A percentile compares a stretch with the other conserved stretches of the same genome.
Conservation (phyloP, 2,888 invertebrate species). For the Agrochola lychnidis region DNA sequence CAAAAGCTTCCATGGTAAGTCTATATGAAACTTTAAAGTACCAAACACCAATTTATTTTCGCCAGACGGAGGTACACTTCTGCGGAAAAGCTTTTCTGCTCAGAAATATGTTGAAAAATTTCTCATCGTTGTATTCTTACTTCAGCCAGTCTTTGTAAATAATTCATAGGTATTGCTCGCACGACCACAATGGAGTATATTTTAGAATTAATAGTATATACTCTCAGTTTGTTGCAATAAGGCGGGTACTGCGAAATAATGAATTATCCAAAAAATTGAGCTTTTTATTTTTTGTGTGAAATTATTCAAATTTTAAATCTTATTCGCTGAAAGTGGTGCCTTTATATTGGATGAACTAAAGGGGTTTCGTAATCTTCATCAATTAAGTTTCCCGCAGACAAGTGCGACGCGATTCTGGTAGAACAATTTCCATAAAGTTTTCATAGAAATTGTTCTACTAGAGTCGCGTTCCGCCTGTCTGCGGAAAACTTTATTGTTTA, state of each 20-base stretch:
- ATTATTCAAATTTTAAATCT: background rate
- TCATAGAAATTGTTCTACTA: no score
- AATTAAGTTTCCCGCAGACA: no score
- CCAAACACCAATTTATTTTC: conserved; percentile 58
- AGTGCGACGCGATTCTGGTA: no score
- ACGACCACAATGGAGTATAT: conserved; percentile 45
- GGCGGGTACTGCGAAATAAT: conserved; percentile 14
- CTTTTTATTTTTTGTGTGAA: background rate
- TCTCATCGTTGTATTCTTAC: conserved; percentile 51
- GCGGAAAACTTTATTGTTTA: no score
- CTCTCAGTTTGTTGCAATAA: conserved; percentile 15
- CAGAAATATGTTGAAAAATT: conserved; percentile 56
- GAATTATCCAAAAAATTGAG: background rate
- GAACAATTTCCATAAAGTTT: no score
- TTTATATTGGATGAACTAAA: background rate
- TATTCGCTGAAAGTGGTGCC: no score
- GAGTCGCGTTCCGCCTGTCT: no score
- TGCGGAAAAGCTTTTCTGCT: conserved; percentile 50
- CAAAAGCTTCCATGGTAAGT: conserved; percentile 24
- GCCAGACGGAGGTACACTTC: conserved; percentile 56
- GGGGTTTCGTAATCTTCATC: background rate
- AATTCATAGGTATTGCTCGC: conserved; percentile 53
- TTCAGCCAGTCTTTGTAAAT: conserved; percentile 47
- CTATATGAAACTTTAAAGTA: conserved; percentile 47
- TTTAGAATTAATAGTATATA: conserved; percentile 49